Evolutionary conservation across 1,140 invertebrate genomes (phyloP), one percentile per base, ranked within the genome.

Genomic region (Idris sp.): DNA sequence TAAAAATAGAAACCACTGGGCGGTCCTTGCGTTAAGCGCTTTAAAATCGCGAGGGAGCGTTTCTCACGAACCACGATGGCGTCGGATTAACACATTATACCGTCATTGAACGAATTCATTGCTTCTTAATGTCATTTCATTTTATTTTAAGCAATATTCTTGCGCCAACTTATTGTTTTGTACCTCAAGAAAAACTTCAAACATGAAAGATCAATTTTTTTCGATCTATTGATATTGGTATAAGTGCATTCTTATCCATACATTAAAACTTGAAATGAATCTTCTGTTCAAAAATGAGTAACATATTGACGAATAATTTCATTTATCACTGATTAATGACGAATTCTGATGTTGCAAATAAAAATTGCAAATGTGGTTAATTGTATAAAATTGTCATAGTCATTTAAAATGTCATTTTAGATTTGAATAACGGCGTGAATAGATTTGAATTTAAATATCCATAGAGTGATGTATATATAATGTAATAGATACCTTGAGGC

Each of bases 361-460:
- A n/a, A n/a, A n/a, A n/a, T n/a, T n/a, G n/a, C n/a, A n/a, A n/a
- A n/a, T n/a, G n/a, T n/a, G n/a, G n/a, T n/a, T n/a, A n/a, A n/a
- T n/a, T n/a, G n/a, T n/a, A n/a, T n/a, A 22, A 31, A 33, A 41
- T 44, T 14, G 40, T 68, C 9, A 68, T 28, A 13, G 40, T 35
- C 49, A 11, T 33, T n/a, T n/a, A n/a, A n/a, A n/a, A n/a, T 36
- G 46, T 35, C 6, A 18, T 22, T 49, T 46, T 49, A 33, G 2
- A 38, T 48, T 30, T 18, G 33, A 44, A 41, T n/a, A n/a, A n/a
- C n/a, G 59, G 58, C 43, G 56, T 84, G 80, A 85, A 86, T 87
- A 86, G 86, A 87, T 86, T 85, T 85, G 79, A 85, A 85, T 83
- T 83, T 79, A 81, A 83, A 78, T 84, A 84, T 85, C 74, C 78